A percentile compares a stretch with the other conserved stretches of the same genome.
Evolutionary conservation across 2,888 invertebrate genomes (phyloP).

Genomic region (Melinaea menophilus): DNA sequence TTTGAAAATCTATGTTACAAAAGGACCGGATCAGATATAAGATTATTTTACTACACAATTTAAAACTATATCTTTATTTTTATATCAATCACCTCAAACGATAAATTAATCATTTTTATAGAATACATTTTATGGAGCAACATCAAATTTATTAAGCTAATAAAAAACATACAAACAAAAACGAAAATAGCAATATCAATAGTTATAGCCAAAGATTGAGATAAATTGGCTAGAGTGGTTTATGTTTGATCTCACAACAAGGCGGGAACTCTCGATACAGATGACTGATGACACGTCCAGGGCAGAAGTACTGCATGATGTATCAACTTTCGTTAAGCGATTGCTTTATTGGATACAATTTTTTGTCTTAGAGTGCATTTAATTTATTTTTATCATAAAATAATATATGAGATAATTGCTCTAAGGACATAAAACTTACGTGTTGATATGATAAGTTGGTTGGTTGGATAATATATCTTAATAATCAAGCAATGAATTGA

Average conservation of each 20-base stretch:
- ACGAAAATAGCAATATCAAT: background rate
- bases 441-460: too few relatives aligned
- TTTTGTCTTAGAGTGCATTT: background rate
- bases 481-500: constrained; percentile 19
- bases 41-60: too few relatives aligned
- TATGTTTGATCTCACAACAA: constrained; percentile 22
- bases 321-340: constrained; percentile 5
- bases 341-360: constrained; percentile 6
- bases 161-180: background rate
- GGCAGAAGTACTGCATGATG: constrained; percentile 19
- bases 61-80: too few relatives aligned
- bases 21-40: too few relatives aligned
- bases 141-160: background rate
- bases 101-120: too few relatives aligned
- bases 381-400: too few relatives aligned
- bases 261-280: constrained; percentile 20
- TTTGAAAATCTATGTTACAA: too few relatives aligned
- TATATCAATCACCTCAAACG: too few relatives aligned
- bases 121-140: too few relatives aligned
- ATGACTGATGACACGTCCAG: constrained; percentile 23
- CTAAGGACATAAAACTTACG: too few relatives aligned
- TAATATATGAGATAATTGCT: too few relatives aligned
- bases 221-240: constrained; percentile 6
- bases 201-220: background rate
- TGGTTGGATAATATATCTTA: background rate